Evolutionary conservation across 1,140 invertebrate species (phyloP), one percentile per base, ranked within the genome.

Genomic region (Drosophila lowei): DNA sequence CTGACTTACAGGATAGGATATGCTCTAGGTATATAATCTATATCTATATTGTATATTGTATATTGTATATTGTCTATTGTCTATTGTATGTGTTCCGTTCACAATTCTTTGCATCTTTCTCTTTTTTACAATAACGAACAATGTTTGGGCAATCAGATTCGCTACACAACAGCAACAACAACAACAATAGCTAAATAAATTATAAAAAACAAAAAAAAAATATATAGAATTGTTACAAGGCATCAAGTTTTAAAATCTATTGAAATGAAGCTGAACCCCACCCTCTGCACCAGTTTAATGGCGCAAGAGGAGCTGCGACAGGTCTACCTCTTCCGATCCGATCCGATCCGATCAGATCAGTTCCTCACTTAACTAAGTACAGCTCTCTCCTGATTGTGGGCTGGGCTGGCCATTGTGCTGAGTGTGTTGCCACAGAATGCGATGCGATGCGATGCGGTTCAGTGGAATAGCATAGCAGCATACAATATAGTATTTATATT

Each of bases 81-180:
- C 13, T 50, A 30, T 30, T 30, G 23, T 25, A 25, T 25, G 23
- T 25, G 28, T 34, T 34, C 9, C 30, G 44, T 68, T 60, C 30
- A 53, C 52, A 42, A 38, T 62, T 59, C 43, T 65, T 21, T 42
- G 21, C 34, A 23, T 11, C 11, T 42, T 15, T 43, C 41, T 15
- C 46, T 50, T 46, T 61, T 50, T 46, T 61, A 64, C 30, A 58
- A 54, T 63, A 64, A 67, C 56, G 46, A 79, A 79, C 56, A 75
- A 79, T 41, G 55, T 80, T 79, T 78, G 76, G 75, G 62, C 76
- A 67, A 73, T 73, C 42, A 25, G 50, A 78, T 78, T 68, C 49
- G 68, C 75, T 78, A 43, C 63, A 68, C 61, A 73, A 79, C 58
- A 79, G 55, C 70, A 77, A 63, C 64, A 70, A 49, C 30, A 30